Evolutionary conservation across 2,888 invertebrate species (phyloP).

Genomic region (Epirrhoe tristata): DNA sequence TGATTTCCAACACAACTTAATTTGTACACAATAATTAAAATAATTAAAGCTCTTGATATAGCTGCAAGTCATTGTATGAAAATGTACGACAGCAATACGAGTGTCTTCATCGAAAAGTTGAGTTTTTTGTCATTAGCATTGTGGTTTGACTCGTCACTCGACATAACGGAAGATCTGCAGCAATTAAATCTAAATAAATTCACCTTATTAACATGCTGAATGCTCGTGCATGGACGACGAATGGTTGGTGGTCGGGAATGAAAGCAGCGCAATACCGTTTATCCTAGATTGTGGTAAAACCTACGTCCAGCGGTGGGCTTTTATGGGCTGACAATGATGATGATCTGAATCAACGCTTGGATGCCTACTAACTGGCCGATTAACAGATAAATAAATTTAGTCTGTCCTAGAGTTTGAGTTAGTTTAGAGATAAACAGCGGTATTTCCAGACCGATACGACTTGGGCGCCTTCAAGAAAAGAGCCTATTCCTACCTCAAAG

Average conservation of each 20-base stretch:
- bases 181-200: neutral
- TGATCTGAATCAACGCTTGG: no score
- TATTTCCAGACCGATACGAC: no score
- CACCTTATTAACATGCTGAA: neutral
- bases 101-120: conserved; percentile 20
- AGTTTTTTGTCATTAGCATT: conserved; percentile 22
- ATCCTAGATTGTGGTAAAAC: neutral
- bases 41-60: conserved; percentile 53
- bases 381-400: no score
- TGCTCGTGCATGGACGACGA: neutral
- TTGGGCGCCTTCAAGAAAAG: no score
- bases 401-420: no score
- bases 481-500: no score
- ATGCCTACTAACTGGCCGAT: no score
- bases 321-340: no score
- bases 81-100: conserved; percentile 29
- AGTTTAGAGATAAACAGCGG: no score
- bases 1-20: conserved; percentile 71
- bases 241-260: neutral
- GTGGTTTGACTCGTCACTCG: conserved; percentile 9
- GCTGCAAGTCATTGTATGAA: conserved; percentile 35
- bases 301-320: no score
- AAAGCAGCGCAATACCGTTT: neutral
- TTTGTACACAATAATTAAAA: conserved; percentile 76
- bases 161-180: conserved; percentile 1